Evolutionary conservation across 1,140 invertebrate species (phyloP), one percentile per base, ranked within the genome.

Genomic region (Dreissena rostriformis): DNA sequence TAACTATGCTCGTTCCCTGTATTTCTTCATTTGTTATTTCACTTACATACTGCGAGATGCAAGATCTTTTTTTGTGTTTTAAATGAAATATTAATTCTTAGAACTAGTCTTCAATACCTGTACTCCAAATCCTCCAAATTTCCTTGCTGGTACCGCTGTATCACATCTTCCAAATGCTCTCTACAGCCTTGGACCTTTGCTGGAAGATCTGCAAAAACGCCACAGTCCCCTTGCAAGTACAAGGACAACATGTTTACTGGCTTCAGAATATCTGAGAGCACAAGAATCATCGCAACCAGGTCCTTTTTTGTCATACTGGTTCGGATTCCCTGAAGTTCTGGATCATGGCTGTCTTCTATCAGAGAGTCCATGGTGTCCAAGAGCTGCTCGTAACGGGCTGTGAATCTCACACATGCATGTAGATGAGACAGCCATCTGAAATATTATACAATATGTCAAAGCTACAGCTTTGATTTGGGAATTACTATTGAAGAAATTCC

Each of bases 141-240:
- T 19, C 39, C 26, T 72, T 72, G 70, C 29, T 49, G 19, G 29
- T 72, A 72, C 26, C 26, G 24, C 26, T 28, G 26, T 26, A 51
- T 15, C 28, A 72, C 51, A 49, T 26, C 24, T 72, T 72, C 70
- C 12, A 72, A 49, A 49, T 72, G 15, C 29, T 72, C 70, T 39
- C 8, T 28, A 22, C 70, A 72, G 15, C 51, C 28, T 49, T 72
- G 12, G 10, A 72, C 70, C 15, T 49, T 12, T 14, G 26, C 29
- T 39, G 70, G 70, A 12, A 72, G 70, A 26, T 72, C 70, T 15
- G 70, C n/a, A 72, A 72, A 72, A 39, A 51, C 39, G 51, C 70
- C 70, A 72, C 70, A 72, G 26, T 72, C 70, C 51, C 51, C 70
- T 49, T 72, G 70, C 10, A 72, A 49, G 29, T 72, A 72, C 70